Evolutionary conservation across 2,888 invertebrate genomes (phyloP), one percentile per base, ranked within the genome.

Genomic region (Leucozona laternaria): DNA sequence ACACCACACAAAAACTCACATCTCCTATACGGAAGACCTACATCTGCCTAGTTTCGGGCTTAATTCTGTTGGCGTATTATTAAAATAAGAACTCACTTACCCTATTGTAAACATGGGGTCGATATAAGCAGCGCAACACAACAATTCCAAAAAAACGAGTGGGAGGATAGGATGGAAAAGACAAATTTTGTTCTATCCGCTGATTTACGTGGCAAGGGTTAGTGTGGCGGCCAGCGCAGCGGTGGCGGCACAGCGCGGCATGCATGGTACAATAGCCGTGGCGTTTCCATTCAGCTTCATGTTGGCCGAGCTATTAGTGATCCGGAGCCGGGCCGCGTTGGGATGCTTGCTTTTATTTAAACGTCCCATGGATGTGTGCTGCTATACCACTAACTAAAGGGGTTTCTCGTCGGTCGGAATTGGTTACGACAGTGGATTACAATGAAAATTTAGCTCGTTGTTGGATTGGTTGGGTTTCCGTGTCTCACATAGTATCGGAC

Each of bases 231-330:
- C 6, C 8, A 7, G 31, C 2, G 31, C 20, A 31, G 15, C 48
- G 57, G 22, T 55, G 78, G 72, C 57, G 48, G 37, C 50, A 37
- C 15, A 66, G 66, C 31, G 25, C 6, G 66, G 15, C 28, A 31
- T 43, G 17, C 28, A 28, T 45, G 48, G 31, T 48, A 31, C 48
- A 66, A 64, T 31, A 50, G 37, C 37, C 17, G 37, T 58, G 58
- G 22, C 48, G 15, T 15, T 77, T 77, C 77, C 72, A 68, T 81
- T 77, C 68, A 57, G 55, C 80, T 68, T 55, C 25, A 64, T 80
- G 85, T 70, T 73, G 85, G 85, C 68, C 85, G 40, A 70, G 62
- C 80, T 81, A 81, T 85, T 78, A 81, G 81, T 72, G 85, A 81
- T 77, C 60, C 31, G 57, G 60, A 37, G 50, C 60, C 48, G 66